Percentiles rank a stretch among this genome's conserved stretches.
Conservation (phyloP, 2,113 vertebrate genomes). For the Odontophorus gujanensis region DNA sequence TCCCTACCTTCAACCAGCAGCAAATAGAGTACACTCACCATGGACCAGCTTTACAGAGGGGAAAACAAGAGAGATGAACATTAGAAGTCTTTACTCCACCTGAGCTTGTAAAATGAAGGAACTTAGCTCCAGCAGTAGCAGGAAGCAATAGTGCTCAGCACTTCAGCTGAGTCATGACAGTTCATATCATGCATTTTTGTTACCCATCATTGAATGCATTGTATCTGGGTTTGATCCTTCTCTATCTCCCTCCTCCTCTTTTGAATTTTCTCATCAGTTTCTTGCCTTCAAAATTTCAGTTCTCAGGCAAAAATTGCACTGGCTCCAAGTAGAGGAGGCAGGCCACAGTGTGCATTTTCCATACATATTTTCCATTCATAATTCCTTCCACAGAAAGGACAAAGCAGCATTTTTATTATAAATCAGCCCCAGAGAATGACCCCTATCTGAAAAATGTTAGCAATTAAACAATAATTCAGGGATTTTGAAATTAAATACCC, state of each 20-base stretch:
- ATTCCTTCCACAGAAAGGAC: neutral
- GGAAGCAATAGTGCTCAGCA: neutral
- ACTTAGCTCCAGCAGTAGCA: neutral
- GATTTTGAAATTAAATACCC: slow-evolving; percentile 60
- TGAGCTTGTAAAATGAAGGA: neutral
- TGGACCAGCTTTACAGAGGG: neutral
- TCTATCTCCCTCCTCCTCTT: neutral
- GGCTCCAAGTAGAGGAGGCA: neutral
- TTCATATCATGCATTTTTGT: neutral
- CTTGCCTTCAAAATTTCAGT: neutral
- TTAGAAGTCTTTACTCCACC: neutral
- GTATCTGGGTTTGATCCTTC: neutral
- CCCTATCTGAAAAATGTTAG: slow-evolving; percentile 44
- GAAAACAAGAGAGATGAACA: fast-evolving
- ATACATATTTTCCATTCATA: neutral
- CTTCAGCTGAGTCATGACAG: neutral
- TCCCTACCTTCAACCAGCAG: neutral
- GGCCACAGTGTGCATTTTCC: neutral
- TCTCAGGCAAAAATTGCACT: neutral
- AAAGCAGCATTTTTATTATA: slow-evolving; percentile 22
- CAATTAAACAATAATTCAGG: slow-evolving; percentile 64
- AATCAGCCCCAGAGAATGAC: slow-evolving; percentile 27
- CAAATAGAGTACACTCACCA: neutral
- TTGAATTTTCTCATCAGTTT: neutral
- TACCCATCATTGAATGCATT: neutral